Base-by-base conservation (phyloP, 2,797 vertebrate genomes). In the Rhinella marina region DNA sequence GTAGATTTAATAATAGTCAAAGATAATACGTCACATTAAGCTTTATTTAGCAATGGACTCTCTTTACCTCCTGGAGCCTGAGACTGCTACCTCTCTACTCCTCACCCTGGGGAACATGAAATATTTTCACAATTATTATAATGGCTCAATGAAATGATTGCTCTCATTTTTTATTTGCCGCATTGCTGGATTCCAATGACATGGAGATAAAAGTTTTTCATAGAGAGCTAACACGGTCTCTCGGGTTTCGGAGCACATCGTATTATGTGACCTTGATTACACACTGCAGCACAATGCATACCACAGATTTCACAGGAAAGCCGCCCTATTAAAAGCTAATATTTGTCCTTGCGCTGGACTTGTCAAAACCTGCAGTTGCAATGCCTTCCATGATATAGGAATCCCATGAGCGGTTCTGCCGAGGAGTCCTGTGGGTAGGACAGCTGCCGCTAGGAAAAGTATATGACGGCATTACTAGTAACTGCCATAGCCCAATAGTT, bases 401-500 rank as follows among this genome's bases (percentile, higher is more conserved):
- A 79, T 29, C 56, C 25, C 23, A 48, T 9, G 64, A 25, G 11
- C 21, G 27, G 10, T 86, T 56, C 19, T 61, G 41, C 73, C 50
- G 25, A 27, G 59, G 84, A 5, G 64, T 84, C 17, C 54, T n/a
- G 54, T n/a, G 68, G 66, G 80, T 8, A 81, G 80, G 62, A 83
- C 81, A 83, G 81, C 81, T 70, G 81, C 81, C 13, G 25, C 81
- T 70, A 8, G 81, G 66, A 83, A 70, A 56, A 83, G 81, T 70
- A 54, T 29, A 70, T 57, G 81, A 83, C 56, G 17, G 62, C 17
- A 72, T 54, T 21, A 68, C 64, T 29, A 56, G 25, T 17, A 19
- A 17, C 17, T 21, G 16, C 57, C 57, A 21, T 16, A 59, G 16
- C 19, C 57, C 6, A 59, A 59, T 1, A 59, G 57, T 21, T 59